Base-by-base conservation (phyloP, 2,888 invertebrate genomes). In the Ochropleura plecta region DNA sequence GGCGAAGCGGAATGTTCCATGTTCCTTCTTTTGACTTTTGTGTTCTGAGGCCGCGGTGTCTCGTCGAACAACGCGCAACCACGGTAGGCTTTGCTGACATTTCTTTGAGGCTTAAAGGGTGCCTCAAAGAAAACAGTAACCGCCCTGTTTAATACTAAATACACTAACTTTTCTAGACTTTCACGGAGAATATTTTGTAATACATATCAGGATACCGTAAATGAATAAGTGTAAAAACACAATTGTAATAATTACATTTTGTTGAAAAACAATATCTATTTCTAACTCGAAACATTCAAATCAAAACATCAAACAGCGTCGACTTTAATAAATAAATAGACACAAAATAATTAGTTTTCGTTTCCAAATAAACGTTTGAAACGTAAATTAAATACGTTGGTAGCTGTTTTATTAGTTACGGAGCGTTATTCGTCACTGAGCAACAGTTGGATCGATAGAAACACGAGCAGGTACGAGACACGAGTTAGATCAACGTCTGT, bases 371-470 rank as follows among this genome's bases (percentile, higher is more conserved):
- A 78, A 44, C 55, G 48, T 57, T 72, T 51, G 30, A 40, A 62
- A 51, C 49, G 18, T 68, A 14, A 53, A 77, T 57, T 68, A 64
- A 53, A 67, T 65, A 51, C 40, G 18, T 20, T 40, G 9, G n/a
- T 40, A 49, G 20, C 40, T 60, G 40, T 20, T 82, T 70, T 67
- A 82, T 76, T 66, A 40, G 14, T 18, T 14, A 40, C 44, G 40
- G 57, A 79, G 7, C n/a, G 49, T 70, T 68, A 74, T 55, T 66
- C 69, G 87, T 88, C 77, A 75, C 88, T 81, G 16, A 83, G 92
- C 91, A 92, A 92, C 91, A 91, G 92, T 92, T 93, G 78, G 83
- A 89, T 94, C 94, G 83, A 94, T 94, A 67, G 40, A 42, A 73
- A 60, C 59, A 75, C 60, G 60, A 69, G 51, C n/a, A 7, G n/a